Conservation (phyloP, 2,797 vertebrate genomes). For the Phalloptychus januarius region DNA sequence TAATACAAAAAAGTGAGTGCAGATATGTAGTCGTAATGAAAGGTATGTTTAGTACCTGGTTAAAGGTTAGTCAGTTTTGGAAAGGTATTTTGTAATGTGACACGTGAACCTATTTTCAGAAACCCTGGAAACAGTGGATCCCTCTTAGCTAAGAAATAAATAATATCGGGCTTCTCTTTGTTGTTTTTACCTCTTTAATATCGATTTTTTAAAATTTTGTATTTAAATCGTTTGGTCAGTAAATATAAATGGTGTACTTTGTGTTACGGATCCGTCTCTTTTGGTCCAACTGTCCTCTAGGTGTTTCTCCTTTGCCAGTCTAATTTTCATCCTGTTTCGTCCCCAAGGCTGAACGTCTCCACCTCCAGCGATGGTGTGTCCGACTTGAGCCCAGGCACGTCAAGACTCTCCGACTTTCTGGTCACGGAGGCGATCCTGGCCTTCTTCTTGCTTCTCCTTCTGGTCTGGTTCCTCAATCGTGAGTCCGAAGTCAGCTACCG, state of each 20-base stretch:
- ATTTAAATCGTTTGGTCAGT: background rate
- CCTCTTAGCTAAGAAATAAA: background rate
- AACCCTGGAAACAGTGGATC: background rate
- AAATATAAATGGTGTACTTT: background rate
- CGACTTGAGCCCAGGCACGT: slow-evolving; percentile 10
- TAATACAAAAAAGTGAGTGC: background rate
- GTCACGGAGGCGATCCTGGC: slow-evolving; percentile 88
- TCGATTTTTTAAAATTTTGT: background rate
- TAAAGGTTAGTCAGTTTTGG: background rate
- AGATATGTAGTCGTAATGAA: background rate
- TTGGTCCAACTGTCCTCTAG: background rate
- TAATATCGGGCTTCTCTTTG: background rate
- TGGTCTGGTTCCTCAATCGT: slow-evolving; percentile 97
- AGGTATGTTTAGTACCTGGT: background rate
- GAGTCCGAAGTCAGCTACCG: slow-evolving; percentile 98
- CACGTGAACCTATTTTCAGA: background rate
- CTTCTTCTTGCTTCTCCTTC: slow-evolving; percentile 91
- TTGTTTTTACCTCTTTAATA: background rate
- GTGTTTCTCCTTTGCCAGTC: background rate
- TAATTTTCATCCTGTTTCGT: slow-evolving; percentile 6
- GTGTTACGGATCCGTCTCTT: background rate
- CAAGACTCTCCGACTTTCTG: slow-evolving; percentile 78
- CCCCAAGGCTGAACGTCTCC: slow-evolving; percentile 59
- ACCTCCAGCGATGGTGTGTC: slow-evolving; percentile 19
- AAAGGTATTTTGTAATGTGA: background rate